Evolutionary conservation across 2,797 vertebrate genomes (phyloP).

Genomic region (Channa striata): DNA sequence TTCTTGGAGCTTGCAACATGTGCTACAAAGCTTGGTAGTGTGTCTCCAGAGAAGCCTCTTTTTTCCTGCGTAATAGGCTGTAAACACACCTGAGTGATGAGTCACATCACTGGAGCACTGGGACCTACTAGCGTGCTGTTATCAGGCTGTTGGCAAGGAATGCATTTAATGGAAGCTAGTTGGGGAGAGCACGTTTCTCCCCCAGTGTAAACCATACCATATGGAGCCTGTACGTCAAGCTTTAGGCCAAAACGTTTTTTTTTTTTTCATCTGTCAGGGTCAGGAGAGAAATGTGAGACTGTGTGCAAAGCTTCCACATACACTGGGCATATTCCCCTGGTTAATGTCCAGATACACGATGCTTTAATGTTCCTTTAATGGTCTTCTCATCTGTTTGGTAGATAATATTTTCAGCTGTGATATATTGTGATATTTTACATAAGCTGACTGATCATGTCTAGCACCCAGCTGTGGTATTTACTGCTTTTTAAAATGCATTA

Average conservation of each 20-base stretch:
- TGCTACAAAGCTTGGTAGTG: slow-evolving; percentile 5
- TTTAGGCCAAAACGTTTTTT: slow-evolving; percentile 18
- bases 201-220: slow-evolving; percentile 58
- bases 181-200: slow-evolving; percentile 44
- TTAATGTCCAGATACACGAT: slow-evolving; percentile 5
- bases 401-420: slow-evolving; percentile 3
- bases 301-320: slow-evolving; percentile 7
- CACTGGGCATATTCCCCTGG: neutral
- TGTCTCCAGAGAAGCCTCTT: slow-evolving; percentile 28
- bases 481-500: neutral
- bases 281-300: slow-evolving; percentile 9
- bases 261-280: slow-evolving; percentile 5
- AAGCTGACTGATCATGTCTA: neutral
- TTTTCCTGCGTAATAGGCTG: slow-evolving; percentile 43
- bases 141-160: slow-evolving; percentile 73
- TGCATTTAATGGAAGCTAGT: slow-evolving; percentile 71
- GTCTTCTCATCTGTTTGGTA: neutral
- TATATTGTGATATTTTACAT: neutral
- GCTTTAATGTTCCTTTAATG: slow-evolving; percentile 13
- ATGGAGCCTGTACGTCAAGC: slow-evolving; percentile 56
- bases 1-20: slow-evolving; percentile 32
- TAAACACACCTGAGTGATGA: slow-evolving; percentile 76
- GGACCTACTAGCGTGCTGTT: slow-evolving; percentile 45
- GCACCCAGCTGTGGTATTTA: neutral
- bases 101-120: slow-evolving; percentile 54